phyloP scores from a whole-genome alignment of 2,888 invertebrate species.

The Pseudococcus viburni region DNA sequence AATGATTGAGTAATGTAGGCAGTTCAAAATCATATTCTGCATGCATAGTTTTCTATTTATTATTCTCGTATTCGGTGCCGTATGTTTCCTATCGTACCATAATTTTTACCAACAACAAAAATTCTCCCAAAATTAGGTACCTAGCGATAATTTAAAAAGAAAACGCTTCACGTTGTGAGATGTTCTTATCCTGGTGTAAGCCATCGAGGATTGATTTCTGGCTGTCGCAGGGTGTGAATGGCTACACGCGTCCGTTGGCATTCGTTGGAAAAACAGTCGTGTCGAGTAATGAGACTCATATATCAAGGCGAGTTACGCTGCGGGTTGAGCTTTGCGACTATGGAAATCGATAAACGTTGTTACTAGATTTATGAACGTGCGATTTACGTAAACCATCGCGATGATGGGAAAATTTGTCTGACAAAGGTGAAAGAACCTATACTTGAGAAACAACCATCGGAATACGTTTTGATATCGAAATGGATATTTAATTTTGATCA shows the following conservation, averaged over 20 bases:
- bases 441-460: background rate
- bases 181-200: constrained; percentile 11
- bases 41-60: too few species aligned
- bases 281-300: constrained; percentile 31
- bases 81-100: too few species aligned
- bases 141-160: background rate
- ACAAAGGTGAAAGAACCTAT: constrained; percentile 29
- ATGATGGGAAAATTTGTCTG: constrained; percentile 17
- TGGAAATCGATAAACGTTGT: constrained; percentile 17
- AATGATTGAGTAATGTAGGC: too few species aligned
- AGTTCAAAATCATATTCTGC: too few species aligned
- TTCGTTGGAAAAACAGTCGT: constrained; percentile 1
- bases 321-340: constrained; percentile 18
- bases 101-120: too few species aligned
- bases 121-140: too few species aligned
- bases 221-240: constrained; percentile 5
- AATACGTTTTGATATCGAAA: constrained; percentile 4
- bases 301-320: background rate
- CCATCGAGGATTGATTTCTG: background rate
- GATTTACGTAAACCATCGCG: constrained; percentile 22
- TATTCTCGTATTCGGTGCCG: too few species aligned
- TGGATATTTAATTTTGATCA: constrained; percentile 27
- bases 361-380: background rate
- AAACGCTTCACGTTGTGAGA: background rate
- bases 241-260: constrained; percentile 2